Conservation (phyloP, 2,888 invertebrate species). For the Nowickia ferox region DNA sequence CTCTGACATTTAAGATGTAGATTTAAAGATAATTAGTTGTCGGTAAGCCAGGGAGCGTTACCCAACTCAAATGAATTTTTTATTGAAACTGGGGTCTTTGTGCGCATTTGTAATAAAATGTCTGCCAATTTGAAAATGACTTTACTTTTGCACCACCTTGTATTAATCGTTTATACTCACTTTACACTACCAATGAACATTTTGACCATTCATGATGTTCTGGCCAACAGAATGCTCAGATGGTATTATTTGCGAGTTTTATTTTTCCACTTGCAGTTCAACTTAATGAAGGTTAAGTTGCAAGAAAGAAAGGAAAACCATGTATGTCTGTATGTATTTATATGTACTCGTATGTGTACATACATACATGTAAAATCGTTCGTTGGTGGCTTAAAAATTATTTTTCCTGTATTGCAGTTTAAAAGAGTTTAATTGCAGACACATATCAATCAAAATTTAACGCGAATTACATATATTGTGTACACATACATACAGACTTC, state of each 20-base stretch:
- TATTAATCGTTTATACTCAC: slow-evolving; percentile 1
- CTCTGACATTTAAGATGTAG: too few relatives aligned
- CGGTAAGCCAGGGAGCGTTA: too few relatives aligned
- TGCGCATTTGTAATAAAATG: too few relatives aligned
- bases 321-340: not conserved
- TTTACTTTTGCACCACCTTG: too few relatives aligned
- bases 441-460: slow-evolving; percentile 72
- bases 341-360: too few relatives aligned
- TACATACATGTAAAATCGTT: slow-evolving; percentile 56
- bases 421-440: slow-evolving; percentile 71
- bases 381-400: slow-evolving; percentile 67
- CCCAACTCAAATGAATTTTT: too few relatives aligned
- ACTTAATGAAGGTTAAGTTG: slow-evolving; percentile 24
- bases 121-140: too few relatives aligned
- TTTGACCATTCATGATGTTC: slow-evolving; percentile 49
- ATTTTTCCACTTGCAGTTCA: slow-evolving; percentile 35
- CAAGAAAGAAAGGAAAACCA: slow-evolving; percentile 15
- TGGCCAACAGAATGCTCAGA: slow-evolving; percentile 16
- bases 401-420: slow-evolving; percentile 41
- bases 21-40: too few relatives aligned
- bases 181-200: slow-evolving; percentile 33
- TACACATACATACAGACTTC: not conserved
- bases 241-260: slow-evolving; percentile 36
- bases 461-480: slow-evolving; percentile 56
- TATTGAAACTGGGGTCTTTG: too few relatives aligned